Percentiles rank a stretch among this genome's conserved stretches.
Evolutionary conservation across 2,797 vertebrate genomes (phyloP).

Genomic region (Stomatorhinus walkeri): DNA sequence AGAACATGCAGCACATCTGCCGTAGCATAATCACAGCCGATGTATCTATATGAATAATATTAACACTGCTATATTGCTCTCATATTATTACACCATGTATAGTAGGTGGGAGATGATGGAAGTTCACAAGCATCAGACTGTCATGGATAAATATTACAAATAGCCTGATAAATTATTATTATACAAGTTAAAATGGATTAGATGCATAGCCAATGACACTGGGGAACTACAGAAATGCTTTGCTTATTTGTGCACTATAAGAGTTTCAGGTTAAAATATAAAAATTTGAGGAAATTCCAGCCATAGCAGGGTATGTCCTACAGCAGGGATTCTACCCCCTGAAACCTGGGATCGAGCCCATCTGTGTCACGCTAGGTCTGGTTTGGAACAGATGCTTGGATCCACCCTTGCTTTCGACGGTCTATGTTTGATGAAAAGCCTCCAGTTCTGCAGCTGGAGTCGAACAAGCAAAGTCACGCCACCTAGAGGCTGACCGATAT

Average conservation of each 20-base stretch:
- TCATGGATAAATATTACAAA: background rate
- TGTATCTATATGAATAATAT: background rate
- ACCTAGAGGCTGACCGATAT: too few species aligned
- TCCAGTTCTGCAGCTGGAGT: background rate
- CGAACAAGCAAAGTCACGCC: background rate
- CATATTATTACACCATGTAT: background rate
- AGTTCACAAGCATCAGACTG: background rate
- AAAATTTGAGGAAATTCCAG: background rate
- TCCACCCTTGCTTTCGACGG: background rate
- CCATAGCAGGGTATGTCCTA: background rate
- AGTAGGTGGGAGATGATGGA: background rate
- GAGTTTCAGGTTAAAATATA: background rate
- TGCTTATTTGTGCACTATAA: background rate
- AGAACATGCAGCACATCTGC: conserved; percentile 1
- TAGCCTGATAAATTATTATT: background rate
- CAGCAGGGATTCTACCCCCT: background rate
- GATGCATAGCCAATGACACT: background rate
- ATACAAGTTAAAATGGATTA: background rate
- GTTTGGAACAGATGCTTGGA: background rate
- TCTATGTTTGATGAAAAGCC: background rate
- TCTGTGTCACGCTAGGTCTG: background rate
- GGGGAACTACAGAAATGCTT: background rate
- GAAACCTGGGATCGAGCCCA: background rate
- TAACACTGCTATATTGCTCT: background rate
- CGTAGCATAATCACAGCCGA: background rate